Evolutionary conservation across 1,140 invertebrate species (phyloP), one percentile per base, ranked within the genome.

Genomic region (Lucilia sericata): DNA sequence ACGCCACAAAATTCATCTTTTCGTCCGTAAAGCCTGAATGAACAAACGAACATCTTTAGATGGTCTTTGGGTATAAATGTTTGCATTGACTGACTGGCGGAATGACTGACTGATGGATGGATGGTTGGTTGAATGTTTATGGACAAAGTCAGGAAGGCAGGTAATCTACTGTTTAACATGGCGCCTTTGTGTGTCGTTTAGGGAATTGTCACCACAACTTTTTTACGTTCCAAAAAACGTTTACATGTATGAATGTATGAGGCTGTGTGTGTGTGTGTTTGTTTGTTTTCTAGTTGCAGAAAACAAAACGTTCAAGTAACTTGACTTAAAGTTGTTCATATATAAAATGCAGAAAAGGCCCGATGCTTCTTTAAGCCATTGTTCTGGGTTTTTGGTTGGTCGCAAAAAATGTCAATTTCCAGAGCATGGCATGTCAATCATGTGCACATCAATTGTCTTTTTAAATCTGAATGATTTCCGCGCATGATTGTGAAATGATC

Each of bases 141-240:
- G 10, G 75, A 12, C 34, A n/a, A 42, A 78, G 76, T n/a, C 19
- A 80, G 42, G 47, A 80, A 80, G 19, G 19, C 36, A 47, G 42
- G 76, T 80, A 80, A 80, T 70, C n/a, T 70, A 70, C 42, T 80
- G 76, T n/a, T 80, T 80, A 80, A 85, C 84, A 85, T 85, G 84
- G 84, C 84, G 84, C 84, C 84, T 85, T 85, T 74, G 84, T 83
- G 76, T 83, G 84, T 83, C 84, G 84, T 85, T 85, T 84, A 55
- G 84, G 82, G 84, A 85, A 85, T 85, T 83, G 84, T 85, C 84
- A 85, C 75, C 84, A 83, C 82, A 81, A 83, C 55, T 70, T 70
- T 70, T 70, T 70, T 70, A 5, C 65, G n/a, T 21, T 42, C 42
- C 42, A 8, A 42, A 42, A 30, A 42, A 42, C 42, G 42, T 42